These are phyloP conservation scores for Drosophila barbarae DNA, from an alignment of 2,888 invertebrate genomes.

Conservation along the genomic window DNA sequence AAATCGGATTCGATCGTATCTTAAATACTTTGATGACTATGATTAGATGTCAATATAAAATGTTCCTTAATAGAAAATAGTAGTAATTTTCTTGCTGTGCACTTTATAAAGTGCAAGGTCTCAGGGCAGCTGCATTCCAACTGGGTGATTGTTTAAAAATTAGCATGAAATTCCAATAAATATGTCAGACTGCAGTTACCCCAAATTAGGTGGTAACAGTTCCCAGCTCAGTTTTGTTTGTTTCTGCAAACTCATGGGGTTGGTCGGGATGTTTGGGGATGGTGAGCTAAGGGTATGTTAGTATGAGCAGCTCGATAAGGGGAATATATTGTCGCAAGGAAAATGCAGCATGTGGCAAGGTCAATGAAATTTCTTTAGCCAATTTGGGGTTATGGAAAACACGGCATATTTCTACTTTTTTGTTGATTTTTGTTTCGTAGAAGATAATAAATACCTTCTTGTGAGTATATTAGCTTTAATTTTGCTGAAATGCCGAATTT, in stretches of 20 bases:
- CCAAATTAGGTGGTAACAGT: conserved; percentile 49
- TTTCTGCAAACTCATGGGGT: conserved; percentile 22
- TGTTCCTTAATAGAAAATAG: background rate
- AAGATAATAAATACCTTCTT: background rate
- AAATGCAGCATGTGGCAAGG: conserved; percentile 35
- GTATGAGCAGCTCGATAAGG: conserved; percentile 2
- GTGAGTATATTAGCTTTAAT: no score
- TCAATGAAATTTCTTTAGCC: conserved; percentile 6
- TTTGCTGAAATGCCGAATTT: background rate
- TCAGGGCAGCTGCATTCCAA: conserved; percentile 32
- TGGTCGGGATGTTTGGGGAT: conserved; percentile 21
- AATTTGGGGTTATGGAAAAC: background rate
- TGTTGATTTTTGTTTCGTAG: background rate
- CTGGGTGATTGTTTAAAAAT: conserved; percentile 55
- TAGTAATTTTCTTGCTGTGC: conserved; percentile 4
- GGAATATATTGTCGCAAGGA: conserved; percentile 1
- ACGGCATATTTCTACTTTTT: no score
- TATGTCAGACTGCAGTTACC: conserved; percentile 70
- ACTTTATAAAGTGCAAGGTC: conserved; percentile 23
- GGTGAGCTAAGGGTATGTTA: conserved; percentile 21
- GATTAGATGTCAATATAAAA: no score
- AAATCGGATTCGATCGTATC: background rate
- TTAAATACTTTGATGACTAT: background rate
- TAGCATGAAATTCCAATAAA: conserved; percentile 79
- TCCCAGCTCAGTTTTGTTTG: conserved; percentile 27